Percentiles rank a stretch among this genome's conserved stretches.
phyloP scores from a whole-genome alignment of 2,113 vertebrate genomes.

The Datnioides undecimradiatus region DNA sequence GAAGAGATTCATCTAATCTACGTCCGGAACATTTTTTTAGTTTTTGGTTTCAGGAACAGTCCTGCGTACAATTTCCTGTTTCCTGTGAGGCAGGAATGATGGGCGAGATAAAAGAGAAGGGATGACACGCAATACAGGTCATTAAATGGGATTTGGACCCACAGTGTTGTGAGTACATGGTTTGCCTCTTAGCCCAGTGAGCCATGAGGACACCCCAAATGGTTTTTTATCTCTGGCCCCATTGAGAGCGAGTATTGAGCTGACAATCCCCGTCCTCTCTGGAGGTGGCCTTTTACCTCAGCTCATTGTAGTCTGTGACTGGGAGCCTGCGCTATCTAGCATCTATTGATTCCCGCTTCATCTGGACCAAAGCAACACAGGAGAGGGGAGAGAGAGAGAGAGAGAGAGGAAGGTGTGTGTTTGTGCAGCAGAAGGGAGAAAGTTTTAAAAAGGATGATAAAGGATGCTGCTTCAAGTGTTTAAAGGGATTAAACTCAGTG shows the following conservation, averaged over 20 bases:
- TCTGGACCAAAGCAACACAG: slow-evolving; percentile 65
- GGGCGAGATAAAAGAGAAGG: slow-evolving; percentile 65
- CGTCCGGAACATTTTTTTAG: background rate
- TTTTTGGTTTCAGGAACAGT: slow-evolving; percentile 1
- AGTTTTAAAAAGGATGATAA: slow-evolving; percentile 15
- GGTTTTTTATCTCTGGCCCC: slow-evolving; percentile 76
- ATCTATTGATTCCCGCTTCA: slow-evolving; percentile 82
- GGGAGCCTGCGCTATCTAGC: slow-evolving; percentile 71
- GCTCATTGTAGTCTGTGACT: slow-evolving; percentile 76
- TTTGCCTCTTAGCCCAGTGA: slow-evolving; percentile 76
- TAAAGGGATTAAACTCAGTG: slow-evolving; percentile 25
- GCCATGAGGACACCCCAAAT: slow-evolving; percentile 79
- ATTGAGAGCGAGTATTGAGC: slow-evolving; percentile 77
- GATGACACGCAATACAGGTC: slow-evolving; percentile 72
- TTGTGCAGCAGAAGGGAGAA: slow-evolving; percentile 42
- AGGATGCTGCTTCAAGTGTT: slow-evolving; percentile 32
- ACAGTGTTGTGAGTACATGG: slow-evolving; percentile 71
- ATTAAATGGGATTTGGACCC: slow-evolving; percentile 77
- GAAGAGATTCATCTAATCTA: background rate
- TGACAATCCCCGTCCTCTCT: slow-evolving; percentile 78
- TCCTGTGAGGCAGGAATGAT: slow-evolving; percentile 39
- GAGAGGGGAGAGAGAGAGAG: slow-evolving; percentile 32
- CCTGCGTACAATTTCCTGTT: background rate
- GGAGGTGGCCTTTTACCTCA: slow-evolving; percentile 79
- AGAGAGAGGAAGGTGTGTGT: slow-evolving; percentile 2